These are phyloP conservation scores for Corythornis leucogaster DNA, from an alignment of 2,797 vertebrate genomes.

Conservation along the genomic window DNA sequence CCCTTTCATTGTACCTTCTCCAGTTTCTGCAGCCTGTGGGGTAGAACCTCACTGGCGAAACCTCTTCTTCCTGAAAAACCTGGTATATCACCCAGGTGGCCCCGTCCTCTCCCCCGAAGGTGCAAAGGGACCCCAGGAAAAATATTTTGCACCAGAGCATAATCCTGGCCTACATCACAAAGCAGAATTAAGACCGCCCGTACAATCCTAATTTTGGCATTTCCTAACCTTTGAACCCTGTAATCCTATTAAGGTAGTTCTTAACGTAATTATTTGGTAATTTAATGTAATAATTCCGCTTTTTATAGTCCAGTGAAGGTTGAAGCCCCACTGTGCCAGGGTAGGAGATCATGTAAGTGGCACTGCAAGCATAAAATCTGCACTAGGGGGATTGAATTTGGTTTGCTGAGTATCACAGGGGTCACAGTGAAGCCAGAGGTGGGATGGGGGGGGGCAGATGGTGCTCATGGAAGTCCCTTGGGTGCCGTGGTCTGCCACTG, in stretches of 20 bases:
- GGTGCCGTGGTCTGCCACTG: accelerated
- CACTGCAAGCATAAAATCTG: not conserved
- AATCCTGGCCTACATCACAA: not conserved
- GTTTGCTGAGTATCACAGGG: accelerated
- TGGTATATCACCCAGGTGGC: not conserved
- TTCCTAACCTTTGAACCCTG: constrained; percentile 47
- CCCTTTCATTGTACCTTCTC: not conserved
- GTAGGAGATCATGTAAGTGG: not conserved
- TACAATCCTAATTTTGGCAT: constrained; percentile 44
- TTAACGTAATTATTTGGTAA: constrained; percentile 27
- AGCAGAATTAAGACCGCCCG: constrained; percentile 4
- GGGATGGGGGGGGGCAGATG: not conserved
- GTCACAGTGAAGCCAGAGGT: not conserved
- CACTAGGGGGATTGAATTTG: not conserved
- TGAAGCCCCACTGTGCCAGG: not conserved
- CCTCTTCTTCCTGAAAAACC: not conserved
- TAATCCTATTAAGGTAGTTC: constrained; percentile 52
- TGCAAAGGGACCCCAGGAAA: not conserved
- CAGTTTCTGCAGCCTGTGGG: not conserved
- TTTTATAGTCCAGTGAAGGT: not conserved
- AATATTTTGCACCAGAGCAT: not conserved
- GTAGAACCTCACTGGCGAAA: not conserved
- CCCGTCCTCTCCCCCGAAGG: not conserved
- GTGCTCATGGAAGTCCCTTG: not conserved
- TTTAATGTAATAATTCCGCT: constrained; percentile 14